Evolutionary conservation across 2,113 vertebrate genomes (phyloP).

Genomic region (Heliornis fulica): DNA sequence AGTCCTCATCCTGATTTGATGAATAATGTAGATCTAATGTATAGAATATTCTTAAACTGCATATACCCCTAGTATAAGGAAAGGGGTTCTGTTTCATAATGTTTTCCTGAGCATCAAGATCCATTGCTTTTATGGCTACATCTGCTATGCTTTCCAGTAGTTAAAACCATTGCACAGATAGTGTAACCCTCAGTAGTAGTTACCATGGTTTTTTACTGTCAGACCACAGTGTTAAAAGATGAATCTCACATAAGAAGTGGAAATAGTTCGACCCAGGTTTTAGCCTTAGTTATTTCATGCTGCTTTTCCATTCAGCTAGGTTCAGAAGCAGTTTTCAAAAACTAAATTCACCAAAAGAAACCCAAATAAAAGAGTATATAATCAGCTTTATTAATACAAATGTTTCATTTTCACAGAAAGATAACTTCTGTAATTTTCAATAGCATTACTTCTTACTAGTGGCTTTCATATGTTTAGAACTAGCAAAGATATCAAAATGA

Average conservation of each 20-base stretch:
- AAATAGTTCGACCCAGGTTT: not conserved
- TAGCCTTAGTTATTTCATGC: not conserved
- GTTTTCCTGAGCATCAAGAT: not conserved
- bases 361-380: not conserved
- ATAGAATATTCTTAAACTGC: not conserved
- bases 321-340: not conserved
- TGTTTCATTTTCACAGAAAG: not conserved
- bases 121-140: not conserved
- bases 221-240: not conserved
- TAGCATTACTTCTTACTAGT: not conserved
- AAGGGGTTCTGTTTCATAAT: accelerated
- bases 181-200: not conserved
- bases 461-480: not conserved
- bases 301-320: not conserved
- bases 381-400: not conserved
- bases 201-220: not conserved
- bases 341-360: not conserved
- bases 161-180: not conserved
- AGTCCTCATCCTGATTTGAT: not conserved
- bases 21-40: not conserved
- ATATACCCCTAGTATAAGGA: not conserved
- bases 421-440: not conserved
- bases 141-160: not conserved
- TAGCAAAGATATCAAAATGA: not conserved
- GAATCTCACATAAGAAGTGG: not conserved